A percentile compares a stretch with the other conserved stretches of the same genome.
Conservation (phyloP, 2,797 vertebrate species). For the Sebastes miniatus region DNA sequence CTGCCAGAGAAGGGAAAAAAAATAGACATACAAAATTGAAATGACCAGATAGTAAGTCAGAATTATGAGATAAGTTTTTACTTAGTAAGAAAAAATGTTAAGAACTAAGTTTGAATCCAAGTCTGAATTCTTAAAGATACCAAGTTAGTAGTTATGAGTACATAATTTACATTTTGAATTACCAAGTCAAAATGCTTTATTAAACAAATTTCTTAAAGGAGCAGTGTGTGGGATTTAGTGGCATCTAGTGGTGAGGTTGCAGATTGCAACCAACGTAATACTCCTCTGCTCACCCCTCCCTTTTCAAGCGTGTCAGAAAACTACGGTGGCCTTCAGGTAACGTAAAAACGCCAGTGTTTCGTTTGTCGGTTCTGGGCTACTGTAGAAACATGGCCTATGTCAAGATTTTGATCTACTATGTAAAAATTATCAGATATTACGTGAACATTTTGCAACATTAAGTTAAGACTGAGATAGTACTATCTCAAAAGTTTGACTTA, state of each 20-base stretch:
- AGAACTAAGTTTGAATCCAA: background rate
- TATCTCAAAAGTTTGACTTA: background rate
- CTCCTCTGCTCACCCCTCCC: too few species aligned
- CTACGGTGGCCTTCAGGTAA: too few species aligned
- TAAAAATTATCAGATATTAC: background rate
- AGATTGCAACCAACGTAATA: background rate
- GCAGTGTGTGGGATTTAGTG: background rate
- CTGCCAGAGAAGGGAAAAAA: conserved; percentile 4
- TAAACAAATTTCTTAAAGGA: background rate
- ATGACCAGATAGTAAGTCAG: background rate
- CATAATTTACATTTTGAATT: background rate
- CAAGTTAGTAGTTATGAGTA: background rate
- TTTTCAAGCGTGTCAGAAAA: too few species aligned
- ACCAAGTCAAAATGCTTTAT: background rate
- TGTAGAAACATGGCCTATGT: background rate
- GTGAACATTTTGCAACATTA: background rate
- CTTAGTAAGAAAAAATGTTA: background rate
- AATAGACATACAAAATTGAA: background rate
- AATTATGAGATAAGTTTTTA: background rate
- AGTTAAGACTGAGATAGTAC: background rate
- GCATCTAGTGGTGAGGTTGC: background rate
- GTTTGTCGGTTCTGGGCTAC: background rate
- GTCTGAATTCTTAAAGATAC: background rate
- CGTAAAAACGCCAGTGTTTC: background rate
- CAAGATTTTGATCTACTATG: background rate